These are phyloP conservation scores for Cantharis lateralis DNA, from an alignment of 2,888 invertebrate species.

Conservation along the genomic window DNA sequence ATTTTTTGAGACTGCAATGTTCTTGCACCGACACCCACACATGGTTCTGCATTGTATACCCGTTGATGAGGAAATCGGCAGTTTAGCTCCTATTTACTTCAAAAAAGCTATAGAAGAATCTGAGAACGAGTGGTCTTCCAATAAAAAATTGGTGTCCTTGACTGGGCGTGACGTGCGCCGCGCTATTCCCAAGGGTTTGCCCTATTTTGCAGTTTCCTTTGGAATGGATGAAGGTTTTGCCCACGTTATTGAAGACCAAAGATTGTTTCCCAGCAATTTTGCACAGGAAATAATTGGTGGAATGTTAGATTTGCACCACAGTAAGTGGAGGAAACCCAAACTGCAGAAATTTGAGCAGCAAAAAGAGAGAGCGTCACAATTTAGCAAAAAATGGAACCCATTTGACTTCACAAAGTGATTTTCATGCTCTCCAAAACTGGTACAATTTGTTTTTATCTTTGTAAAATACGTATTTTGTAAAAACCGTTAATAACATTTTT, in stretches of 20 bases:
- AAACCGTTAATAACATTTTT: not conserved
- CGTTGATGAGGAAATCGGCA: constrained; percentile 79
- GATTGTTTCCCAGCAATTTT: constrained; percentile 84
- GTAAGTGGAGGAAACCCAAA: constrained; percentile 82
- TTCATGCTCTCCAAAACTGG: not conserved
- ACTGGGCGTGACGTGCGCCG: constrained; percentile 73
- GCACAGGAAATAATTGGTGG: constrained; percentile 96
- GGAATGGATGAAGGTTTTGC: constrained; percentile 91
- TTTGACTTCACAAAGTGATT: constrained; percentile 62
- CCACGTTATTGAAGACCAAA: constrained; percentile 95
- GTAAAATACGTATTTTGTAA: not conserved
- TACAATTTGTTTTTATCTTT: not conserved
- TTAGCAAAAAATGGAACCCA: constrained; percentile 72
- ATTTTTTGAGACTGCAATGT: constrained; percentile 86
- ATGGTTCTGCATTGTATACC: constrained; percentile 90
- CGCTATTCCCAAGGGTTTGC: constrained; percentile 88
- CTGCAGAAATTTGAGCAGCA: constrained; percentile 77
- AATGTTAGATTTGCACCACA: constrained; percentile 86
- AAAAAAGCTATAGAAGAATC: constrained; percentile 97
- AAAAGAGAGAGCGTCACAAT: constrained; percentile 74
- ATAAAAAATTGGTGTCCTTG: constrained; percentile 86
- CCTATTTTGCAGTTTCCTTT: constrained; percentile 95
- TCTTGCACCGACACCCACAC: constrained; percentile 69
- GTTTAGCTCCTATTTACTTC: constrained; percentile 93
- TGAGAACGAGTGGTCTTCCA: constrained; percentile 93